Base-by-base conservation (phyloP, 2,888 invertebrate genomes). In the Calliphora vomitoria region DNA sequence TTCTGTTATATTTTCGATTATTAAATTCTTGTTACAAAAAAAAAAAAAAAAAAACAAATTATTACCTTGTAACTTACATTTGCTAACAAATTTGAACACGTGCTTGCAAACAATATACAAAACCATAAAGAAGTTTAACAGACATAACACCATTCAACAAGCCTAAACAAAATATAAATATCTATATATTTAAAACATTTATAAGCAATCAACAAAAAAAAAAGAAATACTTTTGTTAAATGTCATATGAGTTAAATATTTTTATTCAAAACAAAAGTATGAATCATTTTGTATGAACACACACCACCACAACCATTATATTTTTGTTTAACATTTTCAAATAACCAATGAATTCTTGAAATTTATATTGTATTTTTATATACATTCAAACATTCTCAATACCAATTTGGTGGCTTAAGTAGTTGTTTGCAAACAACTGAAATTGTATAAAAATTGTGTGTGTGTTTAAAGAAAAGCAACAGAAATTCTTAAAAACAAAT, bases 141-240 rank as follows among this genome's bases (percentile, higher is more conserved):
- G 69, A 69, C 53, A 13, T 53, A 69, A 31, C 0, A 47, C 25
- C 20, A 60, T 60, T 68, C 15, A 50, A 53, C 4, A 82, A 82
- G 25, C 60, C 44, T 41, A 83, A 71, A 44, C 53, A 83, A 53
- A 62, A 60, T 31, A 68, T 68, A 55, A 41, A 81, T 64, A 6
- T 3, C 31, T 15, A 38, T 4, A 44, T 5, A 13, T 20, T 13
- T 3, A 47, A 69, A 35, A n/a, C 58, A 20, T 35, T 35, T 25
- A 62, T 47, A 62, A 80, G 13, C 31, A 66, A 41, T 4, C 41
- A 8, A 41, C 4, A 41, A 41, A 8, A 41, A 44, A 44, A 44
- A 10, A 71, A 74, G 55, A 76, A 69, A 82, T 18, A 62, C n/a
- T 35, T 6, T 82, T 82, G 75, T 83, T 84, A 84, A 84, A 84